Evolutionary conservation across 2,888 invertebrate genomes (phyloP).

Genomic region (Allolobophora icterica): DNA sequence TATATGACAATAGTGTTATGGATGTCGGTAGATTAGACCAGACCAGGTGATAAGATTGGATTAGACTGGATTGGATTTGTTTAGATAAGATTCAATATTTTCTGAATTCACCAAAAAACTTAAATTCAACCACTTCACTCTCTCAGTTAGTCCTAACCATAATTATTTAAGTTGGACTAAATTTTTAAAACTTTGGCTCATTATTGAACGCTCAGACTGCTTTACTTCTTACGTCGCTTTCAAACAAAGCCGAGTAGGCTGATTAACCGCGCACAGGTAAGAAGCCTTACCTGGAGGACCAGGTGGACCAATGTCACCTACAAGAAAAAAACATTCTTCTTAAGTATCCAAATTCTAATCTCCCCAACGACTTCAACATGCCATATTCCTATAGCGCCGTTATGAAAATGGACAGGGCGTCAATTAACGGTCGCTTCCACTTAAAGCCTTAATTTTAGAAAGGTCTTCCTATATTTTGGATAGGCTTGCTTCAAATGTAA

Average conservation of each 20-base stretch:
- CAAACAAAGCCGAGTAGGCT: neutral
- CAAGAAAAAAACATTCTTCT: neutral
- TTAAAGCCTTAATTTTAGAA: too few species aligned
- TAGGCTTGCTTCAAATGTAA: too few species aligned
- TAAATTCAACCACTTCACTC: neutral
- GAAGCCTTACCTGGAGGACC: constrained; percentile 46
- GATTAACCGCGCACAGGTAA: neutral
- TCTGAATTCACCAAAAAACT: neutral
- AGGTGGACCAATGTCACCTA: constrained; percentile 46
- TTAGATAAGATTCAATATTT: neutral
- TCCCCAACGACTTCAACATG: too few species aligned
- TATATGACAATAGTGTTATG: too few species aligned
- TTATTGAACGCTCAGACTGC: neutral
- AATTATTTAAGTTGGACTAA: neutral
- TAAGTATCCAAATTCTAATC: too few species aligned
- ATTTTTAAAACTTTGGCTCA: neutral
- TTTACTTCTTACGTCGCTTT: neutral
- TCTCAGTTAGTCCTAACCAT: neutral
- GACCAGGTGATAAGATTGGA: too few species aligned
- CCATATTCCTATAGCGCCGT: too few species aligned
- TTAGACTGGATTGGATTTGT: neutral
- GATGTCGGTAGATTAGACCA: too few species aligned
- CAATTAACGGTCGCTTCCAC: neutral
- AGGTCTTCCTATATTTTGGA: too few species aligned
- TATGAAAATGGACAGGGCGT: too few species aligned